Base-by-base conservation (phyloP, 2,888 invertebrate genomes). In the Hypselothyrea guttata region DNA sequence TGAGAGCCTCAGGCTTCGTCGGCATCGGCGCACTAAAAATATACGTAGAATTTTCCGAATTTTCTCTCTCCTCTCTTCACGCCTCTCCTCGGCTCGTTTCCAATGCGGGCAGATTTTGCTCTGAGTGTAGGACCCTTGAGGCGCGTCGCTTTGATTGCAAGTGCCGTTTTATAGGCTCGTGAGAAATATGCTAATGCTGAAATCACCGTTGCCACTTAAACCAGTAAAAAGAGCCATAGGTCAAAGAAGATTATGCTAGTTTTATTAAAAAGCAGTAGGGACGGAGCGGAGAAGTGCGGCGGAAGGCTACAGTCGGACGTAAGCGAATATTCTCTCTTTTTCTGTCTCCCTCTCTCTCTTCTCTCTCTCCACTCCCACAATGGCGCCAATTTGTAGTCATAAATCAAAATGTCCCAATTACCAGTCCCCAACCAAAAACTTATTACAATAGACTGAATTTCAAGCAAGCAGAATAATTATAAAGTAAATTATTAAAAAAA, bases 21-120 rank as follows among this genome's bases (percentile, higher is more conserved):
- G 74, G 82, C 78, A 78, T 48, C 82, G 83, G 78, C 79, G 83
- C 83, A 82, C 28, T 44, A 46, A 40, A 48, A 18, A 13, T 35
- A 12, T 16, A 16, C 18, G 11, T 12, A 2, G 33, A 4, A 2
- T 2, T 11, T 7, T 33, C n/a, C n/a, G n/a, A n/a, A n/a, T n/a
- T n/a, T n/a, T n/a, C n/a, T n/a, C n/a, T n/a, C n/a, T n/a, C n/a
- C n/a, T n/a, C n/a, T n/a, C n/a, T n/a, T n/a, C n/a, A n/a, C 9
- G 33, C 11, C 7, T 27, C 2, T 30, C 27, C n/a, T 27, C 22
- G 40, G 42, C 15, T 42, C 15, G 30, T 13, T 9, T 13, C 13
- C 8, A 28, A 30, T 9, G 9, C 4, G 28, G 22, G 52, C 60
- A 75, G 79, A 72, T 78, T 78, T 75, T 58, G 13, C 27, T 45